phyloP scores from a whole-genome alignment of 2,888 invertebrate species.

The Polylopha cassiicola region DNA sequence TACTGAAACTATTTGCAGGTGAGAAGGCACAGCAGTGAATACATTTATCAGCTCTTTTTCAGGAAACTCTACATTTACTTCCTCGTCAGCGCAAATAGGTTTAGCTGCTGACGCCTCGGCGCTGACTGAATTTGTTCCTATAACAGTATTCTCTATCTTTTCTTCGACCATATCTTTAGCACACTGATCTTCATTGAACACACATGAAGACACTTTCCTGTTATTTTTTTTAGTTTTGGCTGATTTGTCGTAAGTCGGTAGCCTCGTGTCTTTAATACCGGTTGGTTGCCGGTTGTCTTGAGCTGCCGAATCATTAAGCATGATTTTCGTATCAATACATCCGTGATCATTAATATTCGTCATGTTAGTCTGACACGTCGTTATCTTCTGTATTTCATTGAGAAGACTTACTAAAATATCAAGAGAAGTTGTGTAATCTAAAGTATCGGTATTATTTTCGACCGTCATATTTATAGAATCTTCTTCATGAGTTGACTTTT shows the following conservation, averaged over 20 bases:
- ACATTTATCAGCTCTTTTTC: slow-evolving; percentile 34
- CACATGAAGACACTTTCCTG: background rate
- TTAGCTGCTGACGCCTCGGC: slow-evolving; percentile 20
- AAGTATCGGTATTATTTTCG: slow-evolving; percentile 25
- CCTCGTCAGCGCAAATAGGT: slow-evolving; percentile 43
- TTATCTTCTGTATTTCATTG: slow-evolving; percentile 66
- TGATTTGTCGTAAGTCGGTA: no score
- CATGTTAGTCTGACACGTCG: slow-evolving; percentile 46
- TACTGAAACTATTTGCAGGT: slow-evolving; percentile 32
- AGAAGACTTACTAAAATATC: slow-evolving; percentile 60
- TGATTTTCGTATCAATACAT: slow-evolving; percentile 30
- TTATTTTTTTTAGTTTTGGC: no score
- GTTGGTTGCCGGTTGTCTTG: slow-evolving; percentile 30
- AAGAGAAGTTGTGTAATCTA: slow-evolving; percentile 53
- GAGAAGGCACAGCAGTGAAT: slow-evolving; percentile 46
- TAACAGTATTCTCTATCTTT: slow-evolving; percentile 6
- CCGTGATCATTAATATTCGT: slow-evolving; percentile 25
- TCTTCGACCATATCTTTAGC: slow-evolving; percentile 5
- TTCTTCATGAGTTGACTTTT: slow-evolving; percentile 4
- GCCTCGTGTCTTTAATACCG: background rate
- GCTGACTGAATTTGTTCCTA: slow-evolving; percentile 1
- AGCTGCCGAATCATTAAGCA: slow-evolving; percentile 33
- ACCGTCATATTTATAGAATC: slow-evolving; percentile 6
- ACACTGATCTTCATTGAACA: no score
- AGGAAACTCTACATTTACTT: slow-evolving; percentile 40